Evolutionary conservation across 2,888 invertebrate genomes (phyloP), one percentile per base, ranked within the genome.

Genomic region (Osedax fenrisi): DNA sequence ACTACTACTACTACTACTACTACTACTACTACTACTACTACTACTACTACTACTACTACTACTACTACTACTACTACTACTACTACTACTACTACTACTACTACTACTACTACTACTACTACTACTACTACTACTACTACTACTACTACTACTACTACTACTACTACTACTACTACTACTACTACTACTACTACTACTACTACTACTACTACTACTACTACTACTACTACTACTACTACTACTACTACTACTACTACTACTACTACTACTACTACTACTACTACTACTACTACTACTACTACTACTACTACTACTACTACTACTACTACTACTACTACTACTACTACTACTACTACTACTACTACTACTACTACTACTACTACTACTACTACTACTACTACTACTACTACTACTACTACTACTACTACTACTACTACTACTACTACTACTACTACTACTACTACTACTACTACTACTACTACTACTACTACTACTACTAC

Each of bases 401-500:
- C 73, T 75, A 74, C 73, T 75, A 68, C 73, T 75, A 68, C 73
- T 75, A 68, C 73, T 75, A 68, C 61, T 75, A 62, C 73, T 72
- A 26, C 73, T 75, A 75, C 66, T 75, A 75, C 73, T 62, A 62
- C 27, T 66, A 66, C 26, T 66, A 75, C 27, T 75, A 67, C 26
- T 74, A 75, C 27, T 74, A 66, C 66, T 75, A 75, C 64, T 75
- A 75, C 26, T 75, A 75, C 27, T 75, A 75, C 73, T 75, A 75
- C 66, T 75, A 75, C 64, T 75, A 75, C 26, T 75, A 75, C 26
- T 75, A 75, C 64, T 75, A 56, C 27, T 75, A 75, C 64, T 75
- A 75, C 73, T 75, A 75, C 73, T 75, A 75, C 73, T 75, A 75
- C 73, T 75, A 75, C 73, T 75, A 64, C 73, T 75, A 64, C 64